phyloP scores from a whole-genome alignment of 2,113 vertebrate genomes.

The Himantopus leucocephalus region DNA sequence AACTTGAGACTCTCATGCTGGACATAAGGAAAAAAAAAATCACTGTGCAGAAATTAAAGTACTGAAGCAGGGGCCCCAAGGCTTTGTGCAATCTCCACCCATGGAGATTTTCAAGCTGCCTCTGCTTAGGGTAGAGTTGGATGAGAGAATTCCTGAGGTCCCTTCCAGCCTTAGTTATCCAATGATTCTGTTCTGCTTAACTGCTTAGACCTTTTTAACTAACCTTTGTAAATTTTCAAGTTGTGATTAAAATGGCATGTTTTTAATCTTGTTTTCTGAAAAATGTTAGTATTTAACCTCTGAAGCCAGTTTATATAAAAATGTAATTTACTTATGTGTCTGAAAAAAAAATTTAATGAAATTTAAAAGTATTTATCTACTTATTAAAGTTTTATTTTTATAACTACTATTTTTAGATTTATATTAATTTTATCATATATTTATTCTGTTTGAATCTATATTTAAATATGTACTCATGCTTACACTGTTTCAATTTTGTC shows the following conservation, averaged over 20 bases:
- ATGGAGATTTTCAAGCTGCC: neutral
- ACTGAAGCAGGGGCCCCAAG: neutral
- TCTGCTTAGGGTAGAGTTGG: neutral
- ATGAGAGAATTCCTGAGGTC: neutral
- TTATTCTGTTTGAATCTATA: neutral
- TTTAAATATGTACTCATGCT: neutral
- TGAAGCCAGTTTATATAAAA: neutral
- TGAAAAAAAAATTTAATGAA: neutral
- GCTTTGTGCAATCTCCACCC: neutral
- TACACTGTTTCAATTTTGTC: neutral
- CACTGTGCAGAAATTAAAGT: neutral
- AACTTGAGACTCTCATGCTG: neutral
- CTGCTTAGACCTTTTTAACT: neutral
- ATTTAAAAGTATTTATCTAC: neutral
- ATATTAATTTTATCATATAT: neutral
- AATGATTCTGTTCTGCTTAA: neutral
- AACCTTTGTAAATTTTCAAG: neutral
- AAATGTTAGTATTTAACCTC: neutral
- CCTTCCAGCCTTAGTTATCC: neutral
- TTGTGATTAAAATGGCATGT: neutral
- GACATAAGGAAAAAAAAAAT: neutral
- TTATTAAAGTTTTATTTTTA: neutral
- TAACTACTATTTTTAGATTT: neutral
- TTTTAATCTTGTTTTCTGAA: neutral
- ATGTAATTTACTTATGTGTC: neutral